Base-by-base conservation (phyloP, 2,797 vertebrate genomes). In the Dermochelys coriacea region DNA sequence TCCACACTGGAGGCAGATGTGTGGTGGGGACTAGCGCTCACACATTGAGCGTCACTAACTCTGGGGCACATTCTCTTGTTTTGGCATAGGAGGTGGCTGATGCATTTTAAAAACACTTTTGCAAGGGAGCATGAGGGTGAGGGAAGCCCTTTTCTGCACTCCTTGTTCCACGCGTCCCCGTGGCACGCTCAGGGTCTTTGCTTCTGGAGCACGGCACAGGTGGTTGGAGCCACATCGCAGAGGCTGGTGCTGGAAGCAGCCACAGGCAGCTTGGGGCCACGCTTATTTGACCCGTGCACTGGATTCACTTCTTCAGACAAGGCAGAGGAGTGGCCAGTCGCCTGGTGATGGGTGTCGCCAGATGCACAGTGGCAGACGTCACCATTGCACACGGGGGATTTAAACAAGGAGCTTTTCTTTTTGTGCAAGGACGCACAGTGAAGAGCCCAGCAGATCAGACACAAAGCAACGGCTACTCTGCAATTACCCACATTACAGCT, bases 101-200 rank as follows among this genome's bases (percentile, higher is more conserved):
- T 34, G 55, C 34, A 14, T 23, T 21, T 52, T 54, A 27, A 54
- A 59, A 12, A 10, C 19, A 6, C 37, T 74, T 52, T 75, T 47
- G 29, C 84, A 77, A 54, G 74, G 27, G 14, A 23, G 61, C 4
- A n/a, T 10, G 34, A n/a, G 64, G n/a, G 23, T 2, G 41, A 47
- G 51, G 37, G 55, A 29, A 45, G 45, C 3, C 25, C 41, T 52
- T 27, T 74, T n/a, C 51, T 31, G 41, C 49, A 12, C 52, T 31
- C 1, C 10, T 5, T 55, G 51, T 45, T 34, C 37, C 61, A 54
- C 19, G 7, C 25, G 4, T 1, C 51, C 41, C 25, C 4, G 1
- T 29, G 12, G 27, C 74, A 29, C 27, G 9, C 12, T 8, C 45
- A 16, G 45, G 71, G 14, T 12, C n/a, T 37, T 37, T 11, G 68